These are phyloP conservation scores for Dryobates pubescens DNA, from an alignment of 2,797 vertebrate species.

Conservation along the genomic window DNA sequence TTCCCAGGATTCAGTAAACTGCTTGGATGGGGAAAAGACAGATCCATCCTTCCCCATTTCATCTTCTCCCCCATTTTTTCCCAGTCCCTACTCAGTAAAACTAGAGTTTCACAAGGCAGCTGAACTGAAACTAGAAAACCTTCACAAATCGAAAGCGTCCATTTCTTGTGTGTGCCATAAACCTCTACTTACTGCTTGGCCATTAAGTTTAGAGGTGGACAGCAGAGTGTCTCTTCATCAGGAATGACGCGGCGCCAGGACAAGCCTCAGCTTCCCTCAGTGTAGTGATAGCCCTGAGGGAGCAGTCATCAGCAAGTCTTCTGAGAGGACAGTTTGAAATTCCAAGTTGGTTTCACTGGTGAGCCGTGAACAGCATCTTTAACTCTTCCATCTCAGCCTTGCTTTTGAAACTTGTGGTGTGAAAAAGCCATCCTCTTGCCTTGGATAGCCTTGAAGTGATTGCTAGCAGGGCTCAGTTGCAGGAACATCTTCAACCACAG, in stretches of 20 bases:
- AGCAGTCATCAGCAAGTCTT: background rate
- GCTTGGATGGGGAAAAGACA: background rate
- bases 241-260: rapidly evolving
- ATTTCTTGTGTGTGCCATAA: background rate
- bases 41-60: background rate
- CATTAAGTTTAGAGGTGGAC: background rate
- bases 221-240: background rate
- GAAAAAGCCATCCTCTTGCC: background rate
- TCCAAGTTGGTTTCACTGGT: background rate
- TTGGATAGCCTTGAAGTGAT: background rate
- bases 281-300: background rate
- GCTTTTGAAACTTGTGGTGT: background rate
- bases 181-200: background rate
- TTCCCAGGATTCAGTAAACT: background rate
- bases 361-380: background rate
- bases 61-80: background rate
- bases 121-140: background rate
- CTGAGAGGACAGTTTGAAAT: background rate
- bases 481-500: background rate
- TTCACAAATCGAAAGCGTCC: background rate
- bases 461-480: background rate
- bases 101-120: background rate
- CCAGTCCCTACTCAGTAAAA: background rate
- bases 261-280: background rate
- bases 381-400: background rate